Evolutionary conservation across 2,113 vertebrate genomes (phyloP), one percentile per base, ranked within the genome.

Genomic region (Carassius auratus): DNA sequence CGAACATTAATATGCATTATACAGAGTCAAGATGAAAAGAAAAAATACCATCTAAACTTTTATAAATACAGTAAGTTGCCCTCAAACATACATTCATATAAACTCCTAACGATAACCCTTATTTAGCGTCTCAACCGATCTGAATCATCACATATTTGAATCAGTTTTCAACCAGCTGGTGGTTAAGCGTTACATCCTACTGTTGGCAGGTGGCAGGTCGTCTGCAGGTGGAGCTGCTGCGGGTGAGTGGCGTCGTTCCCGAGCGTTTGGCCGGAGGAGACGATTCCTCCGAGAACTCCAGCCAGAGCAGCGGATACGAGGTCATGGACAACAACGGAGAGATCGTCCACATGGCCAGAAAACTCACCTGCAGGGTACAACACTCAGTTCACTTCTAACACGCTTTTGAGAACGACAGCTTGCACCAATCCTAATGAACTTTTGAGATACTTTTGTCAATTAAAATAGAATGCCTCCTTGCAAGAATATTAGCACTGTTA

Each of bases 281-380:
- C 0, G 97, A 99, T 92, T 99, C 97, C 0, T 99, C 98, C 0
- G 98, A 99, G 93, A 98, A 99, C 92, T 99, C 98, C 76, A 99
- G 97, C 23, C 97, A 99, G 88, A 98, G 97, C 23, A 96, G 98
- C 87, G 97, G 95, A 84, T 96, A 96, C 4, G 98, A 99, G 88
- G 95, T 99, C 30, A 93, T 93, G 89, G 97, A 99, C 90, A 96
- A 93, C 91, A 97, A 95, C 0, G 98, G 97, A 48, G 98, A 99
- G 90, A 92, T 97, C 48, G 95, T 98, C 85, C 96, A 97, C 75
- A 96, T 97, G 87, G 94, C 96, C 1, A 97, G 94, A 90, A 99
- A 97, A 52, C 95, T 99, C 83, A 97, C 96, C 1, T 99, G 97
- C 94, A 96, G 97, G 95, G 97, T 99, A 91, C 1, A 92, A 5